phyloP scores from a whole-genome alignment of 92 coral and sea anemone species.

The Hydrozoanthus gracilis region DNA sequence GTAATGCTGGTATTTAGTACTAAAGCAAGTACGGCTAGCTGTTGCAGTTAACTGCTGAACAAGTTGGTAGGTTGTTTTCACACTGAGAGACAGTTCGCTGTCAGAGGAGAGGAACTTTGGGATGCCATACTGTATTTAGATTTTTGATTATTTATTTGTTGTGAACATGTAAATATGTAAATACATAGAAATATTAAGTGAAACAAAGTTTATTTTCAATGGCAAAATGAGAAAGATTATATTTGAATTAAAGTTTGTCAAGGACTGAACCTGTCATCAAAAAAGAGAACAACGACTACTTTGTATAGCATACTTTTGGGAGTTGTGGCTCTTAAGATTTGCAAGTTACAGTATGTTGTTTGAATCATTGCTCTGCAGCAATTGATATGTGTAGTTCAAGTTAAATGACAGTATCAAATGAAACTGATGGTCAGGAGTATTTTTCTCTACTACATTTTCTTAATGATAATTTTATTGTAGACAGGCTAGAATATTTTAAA shows the following conservation, averaged over 20 bases:
- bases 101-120: not conserved
- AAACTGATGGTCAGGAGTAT: not conserved
- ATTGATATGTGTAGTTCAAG: not conserved
- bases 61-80: not conserved
- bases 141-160: constrained; percentile 87
- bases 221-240: constrained; percentile 37
- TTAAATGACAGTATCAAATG: not conserved
- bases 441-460: not conserved
- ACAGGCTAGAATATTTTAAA: not conserved
- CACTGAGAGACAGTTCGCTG: not conserved
- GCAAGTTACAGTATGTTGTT: not conserved
- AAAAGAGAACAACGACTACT: not conserved
- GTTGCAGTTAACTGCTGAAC: not conserved
- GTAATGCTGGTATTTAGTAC: no score
- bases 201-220: constrained; percentile 85
- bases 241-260: constrained; percentile 24
- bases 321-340: not conserved
- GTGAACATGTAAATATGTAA: constrained; percentile 87
- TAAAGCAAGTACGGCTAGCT: no score
- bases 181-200: constrained; percentile 78
- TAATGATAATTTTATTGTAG: not conserved
- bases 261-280: not conserved
- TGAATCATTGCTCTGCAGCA: not conserved
- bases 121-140: not conserved
- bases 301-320: not conserved